Evolutionary conservation across 2,113 vertebrate genomes (phyloP).

Genomic region (Petrocephalus microphthalmus): DNA sequence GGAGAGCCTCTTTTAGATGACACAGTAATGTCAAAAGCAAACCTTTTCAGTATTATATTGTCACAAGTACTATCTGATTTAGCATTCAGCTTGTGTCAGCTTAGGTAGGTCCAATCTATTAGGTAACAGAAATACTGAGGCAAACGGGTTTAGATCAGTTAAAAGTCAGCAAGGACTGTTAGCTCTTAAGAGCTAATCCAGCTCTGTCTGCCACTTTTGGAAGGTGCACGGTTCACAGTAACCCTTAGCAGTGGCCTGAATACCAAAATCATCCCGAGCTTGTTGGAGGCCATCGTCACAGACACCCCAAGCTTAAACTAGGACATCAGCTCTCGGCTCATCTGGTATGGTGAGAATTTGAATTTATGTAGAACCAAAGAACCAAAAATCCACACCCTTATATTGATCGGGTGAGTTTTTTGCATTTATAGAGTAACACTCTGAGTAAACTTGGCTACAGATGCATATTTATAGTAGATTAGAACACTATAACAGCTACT

Average conservation of each 20-base stretch:
- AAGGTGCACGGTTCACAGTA: not conserved
- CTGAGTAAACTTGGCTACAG: constrained; percentile 1
- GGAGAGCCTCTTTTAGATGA: constrained; percentile 33
- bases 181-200: not conserved
- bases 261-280: not conserved
- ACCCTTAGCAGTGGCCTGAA: not conserved
- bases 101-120: not conserved
- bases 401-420: not conserved
- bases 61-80: not conserved
- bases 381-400: not conserved
- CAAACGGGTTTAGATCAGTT: not conserved
- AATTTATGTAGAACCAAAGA: not conserved
- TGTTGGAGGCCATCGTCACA: not conserved
- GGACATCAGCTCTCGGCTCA: not conserved
- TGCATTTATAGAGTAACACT: not conserved
- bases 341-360: not conserved
- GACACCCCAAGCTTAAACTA: not conserved
- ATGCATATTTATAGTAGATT: not conserved
- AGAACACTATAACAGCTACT: constrained; percentile 20
- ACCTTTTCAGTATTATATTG: constrained; percentile 4
- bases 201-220: not conserved
- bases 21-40: not conserved
- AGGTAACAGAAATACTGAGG: not conserved
- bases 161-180: not conserved
- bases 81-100: no score